Evolutionary conservation across 2,797 vertebrate genomes (phyloP), one percentile per base, ranked within the genome.

Genomic region (Sorex maritimensis): DNA sequence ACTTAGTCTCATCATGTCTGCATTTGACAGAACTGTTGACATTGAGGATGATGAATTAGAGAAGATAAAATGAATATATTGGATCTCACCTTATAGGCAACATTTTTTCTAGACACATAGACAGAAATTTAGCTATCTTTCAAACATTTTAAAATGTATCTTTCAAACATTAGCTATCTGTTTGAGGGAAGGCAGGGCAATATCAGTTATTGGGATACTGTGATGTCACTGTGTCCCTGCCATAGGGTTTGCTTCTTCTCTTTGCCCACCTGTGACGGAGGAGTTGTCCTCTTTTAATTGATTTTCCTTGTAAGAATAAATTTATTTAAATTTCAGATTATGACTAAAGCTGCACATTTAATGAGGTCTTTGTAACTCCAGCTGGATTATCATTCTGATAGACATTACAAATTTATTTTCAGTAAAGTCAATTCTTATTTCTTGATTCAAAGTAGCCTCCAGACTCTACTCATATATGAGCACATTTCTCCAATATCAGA

Each of bases 401-500:
- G 84, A 55, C 73, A 75, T 41, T 61, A n/a, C n/a, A 49, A 67
- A 73, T 28, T 82, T 49, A 44, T 80, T 11, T 23, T 87, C 34
- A 34, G 30, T 49, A 80, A 49, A 77, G 58, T 69, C 21, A 87
- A 86, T 69, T 84, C 52, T 24, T 83, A n/a, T 65, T 9, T 68
- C 26, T 49, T 55, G 30, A 72, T 30, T 44, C n/a, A 74, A n/a
- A 63, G 46, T n/a, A 78, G 61, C 15, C 4, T 65, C 34, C 49
- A 82, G 75, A 88, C 34, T 73, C 61, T 85, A 17, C 61, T 21
- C 30, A 69, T 12, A 15, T 58, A 72, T 71, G 41, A 78, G 63
- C 19, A 81, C 11, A 55, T 80, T 80, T 65, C 34, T 75, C 52
- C 24, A 63, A 77, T 91, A 65, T 13, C 34, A 83, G 79, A 88